Percentiles rank a stretch among this genome's conserved stretches.
Conservation (phyloP, 2,888 invertebrate species). For the Ypsolopha sequella region DNA sequence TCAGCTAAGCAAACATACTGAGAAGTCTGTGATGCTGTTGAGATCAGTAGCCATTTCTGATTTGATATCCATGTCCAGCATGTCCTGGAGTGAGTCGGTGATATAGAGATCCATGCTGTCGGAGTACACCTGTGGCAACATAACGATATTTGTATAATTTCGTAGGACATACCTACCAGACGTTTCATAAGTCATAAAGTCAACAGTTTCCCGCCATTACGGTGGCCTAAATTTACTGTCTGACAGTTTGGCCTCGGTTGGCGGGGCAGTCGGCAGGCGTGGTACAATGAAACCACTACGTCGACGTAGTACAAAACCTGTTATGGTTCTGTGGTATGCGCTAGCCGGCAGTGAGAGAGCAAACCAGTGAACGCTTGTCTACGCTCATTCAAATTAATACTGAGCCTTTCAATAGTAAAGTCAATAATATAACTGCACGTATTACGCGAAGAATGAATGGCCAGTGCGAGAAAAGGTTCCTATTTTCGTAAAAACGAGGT, state of each 20-base stretch:
- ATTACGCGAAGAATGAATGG: slow-evolving; percentile 8
- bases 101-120: slow-evolving; percentile 73
- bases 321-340: slow-evolving; percentile 57
- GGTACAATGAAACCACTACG: slow-evolving; percentile 54
- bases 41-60: slow-evolving; percentile 86
- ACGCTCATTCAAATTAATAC: slow-evolving; percentile 12
- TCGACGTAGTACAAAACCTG: slow-evolving; percentile 51
- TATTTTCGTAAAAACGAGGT: not conserved
- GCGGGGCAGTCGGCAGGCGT: slow-evolving; percentile 4
- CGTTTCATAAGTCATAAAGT: not conserved
- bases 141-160: slow-evolving; percentile 1
- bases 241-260: slow-evolving; percentile 3
- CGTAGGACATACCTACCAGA: not conserved
- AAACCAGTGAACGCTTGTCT: slow-evolving; percentile 20
- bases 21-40: slow-evolving; percentile 77
- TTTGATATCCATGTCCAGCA: slow-evolving; percentile 91
- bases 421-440: not conserved
- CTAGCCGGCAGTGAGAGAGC: slow-evolving; percentile 20
- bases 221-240: not conserved
- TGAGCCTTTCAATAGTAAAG: too few species aligned
- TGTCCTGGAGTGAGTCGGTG: slow-evolving; percentile 86
- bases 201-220: slow-evolving; percentile 1
- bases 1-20: slow-evolving; percentile 33
- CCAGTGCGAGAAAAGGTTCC: not conserved
- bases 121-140: slow-evolving; percentile 60